A percentile compares a stretch with the other conserved stretches of the same genome.
phyloP scores from a whole-genome alignment of 2,113 vertebrate genomes.

The Cyanoderma ruficeps region DNA sequence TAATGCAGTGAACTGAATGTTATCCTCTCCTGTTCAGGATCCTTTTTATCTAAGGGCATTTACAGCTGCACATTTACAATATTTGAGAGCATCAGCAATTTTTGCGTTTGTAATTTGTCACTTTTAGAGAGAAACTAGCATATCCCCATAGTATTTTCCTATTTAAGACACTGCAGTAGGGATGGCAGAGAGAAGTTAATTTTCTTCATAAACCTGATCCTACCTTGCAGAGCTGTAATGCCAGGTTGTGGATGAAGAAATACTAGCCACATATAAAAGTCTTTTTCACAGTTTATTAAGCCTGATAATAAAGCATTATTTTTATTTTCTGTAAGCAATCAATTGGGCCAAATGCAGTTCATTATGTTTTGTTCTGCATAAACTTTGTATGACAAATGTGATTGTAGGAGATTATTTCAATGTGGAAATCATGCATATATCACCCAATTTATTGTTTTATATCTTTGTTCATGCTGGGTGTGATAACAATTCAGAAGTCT shows the following conservation, averaged over 20 bases:
- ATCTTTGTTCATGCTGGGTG: neutral
- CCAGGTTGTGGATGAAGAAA: neutral
- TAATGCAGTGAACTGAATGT: neutral
- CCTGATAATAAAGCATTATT: neutral
- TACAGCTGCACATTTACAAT: neutral
- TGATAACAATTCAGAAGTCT: neutral
- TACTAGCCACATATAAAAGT: neutral
- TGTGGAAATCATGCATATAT: neutral
- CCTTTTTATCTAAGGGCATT: conserved; percentile 11
- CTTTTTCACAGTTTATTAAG: neutral
- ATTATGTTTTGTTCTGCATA: neutral
- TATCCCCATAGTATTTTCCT: neutral
- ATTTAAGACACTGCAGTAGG: neutral
- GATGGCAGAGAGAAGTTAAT: neutral
- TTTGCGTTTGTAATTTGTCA: conserved; percentile 21
- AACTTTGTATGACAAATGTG: neutral
- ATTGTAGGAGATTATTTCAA: neutral
- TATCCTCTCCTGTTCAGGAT: neutral
- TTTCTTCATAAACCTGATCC: neutral
- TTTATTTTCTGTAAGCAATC: neutral
- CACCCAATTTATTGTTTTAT: neutral
- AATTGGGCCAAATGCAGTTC: neutral
- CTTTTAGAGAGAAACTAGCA: neutral
- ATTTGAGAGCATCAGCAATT: conserved; percentile 7
- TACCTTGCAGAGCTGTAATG: neutral